phyloP scores from a whole-genome alignment of 2,113 vertebrate genomes.

The Hippocampus mohnikei region DNA sequence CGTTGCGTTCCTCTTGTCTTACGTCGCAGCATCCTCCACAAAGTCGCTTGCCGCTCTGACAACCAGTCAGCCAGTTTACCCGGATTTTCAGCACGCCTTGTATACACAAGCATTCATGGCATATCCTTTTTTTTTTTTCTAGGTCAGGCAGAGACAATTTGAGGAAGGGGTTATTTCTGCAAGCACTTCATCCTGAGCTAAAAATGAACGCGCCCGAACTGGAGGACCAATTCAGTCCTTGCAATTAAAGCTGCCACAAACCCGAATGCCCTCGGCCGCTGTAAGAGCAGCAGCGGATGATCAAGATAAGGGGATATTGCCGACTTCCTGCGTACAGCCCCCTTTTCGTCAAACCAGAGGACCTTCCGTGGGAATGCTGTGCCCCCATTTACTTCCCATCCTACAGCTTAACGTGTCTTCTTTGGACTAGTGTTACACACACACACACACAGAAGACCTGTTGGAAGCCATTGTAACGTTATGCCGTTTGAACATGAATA shows the following conservation, averaged over 20 bases:
- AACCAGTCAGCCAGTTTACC: neutral
- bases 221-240: slow-evolving; percentile 9
- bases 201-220: slow-evolving; percentile 11
- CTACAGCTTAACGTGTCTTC: slow-evolving; percentile 4
- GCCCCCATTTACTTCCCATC: neutral
- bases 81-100: neutral
- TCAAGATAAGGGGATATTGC: slow-evolving; percentile 21
- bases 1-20: no score
- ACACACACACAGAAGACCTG: neutral
- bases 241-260: slow-evolving; percentile 21
- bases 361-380: slow-evolving; percentile 22
- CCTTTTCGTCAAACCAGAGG: slow-evolving; percentile 7
- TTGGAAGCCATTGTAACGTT: neutral
- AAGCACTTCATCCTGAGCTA: slow-evolving; percentile 31
- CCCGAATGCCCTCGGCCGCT: slow-evolving; percentile 13
- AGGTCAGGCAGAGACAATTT: slow-evolving; percentile 54
- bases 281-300: slow-evolving; percentile 24
- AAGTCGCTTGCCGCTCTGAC: neutral
- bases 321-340: slow-evolving; percentile 37
- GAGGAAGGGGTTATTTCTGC: slow-evolving; percentile 65
- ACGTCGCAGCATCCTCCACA: no score
- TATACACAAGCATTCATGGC: slow-evolving; percentile 36
- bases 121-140: slow-evolving; percentile 47
- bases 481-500: no score
- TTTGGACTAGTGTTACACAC: neutral